Conservation (phyloP, 2,888 invertebrate genomes). For the Apodemia hepburni region DNA sequence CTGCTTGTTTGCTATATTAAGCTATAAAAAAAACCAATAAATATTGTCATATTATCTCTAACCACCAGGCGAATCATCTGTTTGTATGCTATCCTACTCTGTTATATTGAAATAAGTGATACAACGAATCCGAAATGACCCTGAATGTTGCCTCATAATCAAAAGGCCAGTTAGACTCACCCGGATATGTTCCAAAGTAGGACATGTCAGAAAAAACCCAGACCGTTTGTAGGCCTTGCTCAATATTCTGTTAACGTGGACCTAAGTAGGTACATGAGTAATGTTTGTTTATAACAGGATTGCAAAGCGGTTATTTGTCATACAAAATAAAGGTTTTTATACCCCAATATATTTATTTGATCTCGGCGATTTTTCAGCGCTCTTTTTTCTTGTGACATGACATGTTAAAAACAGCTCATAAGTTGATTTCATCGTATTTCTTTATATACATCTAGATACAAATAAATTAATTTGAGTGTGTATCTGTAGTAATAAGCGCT, state of each 20-base stretch:
- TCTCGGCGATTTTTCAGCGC: too few relatives aligned
- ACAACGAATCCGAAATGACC: not conserved
- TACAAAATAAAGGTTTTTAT: not conserved
- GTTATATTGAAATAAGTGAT: not conserved
- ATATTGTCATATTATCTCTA: too few relatives aligned
- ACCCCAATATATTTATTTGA: too few relatives aligned
- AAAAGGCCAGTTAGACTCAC: not conserved
- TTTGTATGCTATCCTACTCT: too few relatives aligned
- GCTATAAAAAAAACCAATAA: too few relatives aligned
- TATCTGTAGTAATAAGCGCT: too few relatives aligned
- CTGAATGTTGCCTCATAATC: not conserved
- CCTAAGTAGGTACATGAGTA: not conserved
- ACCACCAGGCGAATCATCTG: too few relatives aligned
- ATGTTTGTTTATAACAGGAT: slow-evolving; percentile 9
- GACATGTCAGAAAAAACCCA: slow-evolving; percentile 9
- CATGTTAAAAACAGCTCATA: too few relatives aligned
- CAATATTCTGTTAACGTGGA: not conserved
- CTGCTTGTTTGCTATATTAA: too few relatives aligned
- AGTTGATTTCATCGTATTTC: too few relatives aligned
- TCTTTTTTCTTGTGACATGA: not conserved
- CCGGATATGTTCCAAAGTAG: slow-evolving; percentile 12
- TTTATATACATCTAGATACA: too few relatives aligned
- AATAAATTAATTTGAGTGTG: too few relatives aligned
- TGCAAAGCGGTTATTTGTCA: not conserved
- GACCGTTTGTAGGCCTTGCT: slow-evolving; percentile 5